Conservation (phyloP, 2,888 invertebrate genomes). For the Scaptomyza parva region DNA sequence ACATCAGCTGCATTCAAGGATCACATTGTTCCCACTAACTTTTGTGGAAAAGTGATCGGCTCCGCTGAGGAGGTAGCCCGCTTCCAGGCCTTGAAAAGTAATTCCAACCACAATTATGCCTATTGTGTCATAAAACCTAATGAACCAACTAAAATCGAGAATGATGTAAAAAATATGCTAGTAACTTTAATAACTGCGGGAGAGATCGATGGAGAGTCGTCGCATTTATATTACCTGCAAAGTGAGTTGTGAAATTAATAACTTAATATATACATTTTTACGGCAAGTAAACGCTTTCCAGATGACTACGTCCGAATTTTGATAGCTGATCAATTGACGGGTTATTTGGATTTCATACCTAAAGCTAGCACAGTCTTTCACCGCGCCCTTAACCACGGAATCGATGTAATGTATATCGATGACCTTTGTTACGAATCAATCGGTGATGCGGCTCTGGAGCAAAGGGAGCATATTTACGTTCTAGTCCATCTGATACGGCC, state of each 20-base stretch:
- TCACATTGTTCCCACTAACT: conserved; percentile 35
- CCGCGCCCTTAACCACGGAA: conserved; percentile 32
- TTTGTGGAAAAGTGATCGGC: conserved; percentile 47
- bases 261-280: neutral
- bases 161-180: conserved; percentile 1
- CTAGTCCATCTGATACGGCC: conserved; percentile 54
- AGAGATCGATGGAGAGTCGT: conserved; percentile 2
- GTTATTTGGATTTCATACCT: conserved; percentile 53
- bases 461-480: conserved; percentile 42
- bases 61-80: conserved; percentile 38
- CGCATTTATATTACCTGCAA: conserved; percentile 45
- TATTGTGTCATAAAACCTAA: conserved; percentile 30
- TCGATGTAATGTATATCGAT: conserved; percentile 61
- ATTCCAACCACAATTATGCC: neutral
- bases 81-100: neutral
- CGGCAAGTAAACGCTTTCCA: neutral
- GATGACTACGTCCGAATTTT: conserved; percentile 31
- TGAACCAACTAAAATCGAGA: conserved; percentile 18
- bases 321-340: conserved; percentile 45
- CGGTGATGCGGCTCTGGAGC: neutral
- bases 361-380: conserved; percentile 46
- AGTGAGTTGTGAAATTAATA: conserved; percentile 34
- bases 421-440: conserved; percentile 26
- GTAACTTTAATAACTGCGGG: conserved; percentile 52
- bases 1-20: conserved; percentile 54